A percentile compares a stretch with the other conserved stretches of the same genome.
These are phyloP conservation scores for Diorhabda carinulata DNA, from an alignment of 1,140 invertebrate genomes.

Conservation along the genomic window DNA sequence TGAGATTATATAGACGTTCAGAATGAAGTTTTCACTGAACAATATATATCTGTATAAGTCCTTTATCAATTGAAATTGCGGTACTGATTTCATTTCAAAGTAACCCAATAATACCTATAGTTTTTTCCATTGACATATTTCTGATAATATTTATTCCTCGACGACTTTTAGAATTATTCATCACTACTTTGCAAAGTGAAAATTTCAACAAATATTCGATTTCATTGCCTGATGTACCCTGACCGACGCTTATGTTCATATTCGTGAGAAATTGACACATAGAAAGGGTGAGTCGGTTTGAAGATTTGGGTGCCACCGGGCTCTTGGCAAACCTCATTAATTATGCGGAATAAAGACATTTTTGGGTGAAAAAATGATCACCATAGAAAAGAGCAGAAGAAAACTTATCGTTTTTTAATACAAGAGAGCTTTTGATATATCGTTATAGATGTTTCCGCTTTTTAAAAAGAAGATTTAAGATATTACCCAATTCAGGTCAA, in stretches of 20 bases:
- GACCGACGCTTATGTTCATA: not conserved
- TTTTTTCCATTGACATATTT: too few species aligned
- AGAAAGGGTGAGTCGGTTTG: not conserved
- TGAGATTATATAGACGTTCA: too few species aligned
- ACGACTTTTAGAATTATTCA: too few species aligned
- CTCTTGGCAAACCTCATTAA: not conserved
- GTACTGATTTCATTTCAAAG: too few species aligned
- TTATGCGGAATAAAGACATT: slow-evolving; percentile 1
- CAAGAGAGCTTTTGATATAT: not conserved
- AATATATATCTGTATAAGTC: too few species aligned
- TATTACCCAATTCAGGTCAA: not conserved
- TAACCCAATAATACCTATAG: too few species aligned
- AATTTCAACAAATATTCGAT: too few species aligned
- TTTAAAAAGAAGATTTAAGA: not conserved
- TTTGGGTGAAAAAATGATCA: slow-evolving; percentile 2
- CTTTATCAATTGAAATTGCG: too few species aligned
- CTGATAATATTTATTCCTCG: too few species aligned
- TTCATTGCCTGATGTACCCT: too few species aligned
- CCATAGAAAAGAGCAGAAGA: not conserved
- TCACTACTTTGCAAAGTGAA: too few species aligned
- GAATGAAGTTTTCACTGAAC: too few species aligned
- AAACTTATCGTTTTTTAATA: slow-evolving; percentile 1
- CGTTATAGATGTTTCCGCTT: not conserved
- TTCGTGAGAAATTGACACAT: not conserved
- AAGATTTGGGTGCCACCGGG: not conserved